Percentiles rank a stretch among this genome's conserved stretches.
These are phyloP conservation scores for Drosophila navojoa DNA, from an alignment of 1,140 invertebrate genomes.

Conservation along the genomic window DNA sequence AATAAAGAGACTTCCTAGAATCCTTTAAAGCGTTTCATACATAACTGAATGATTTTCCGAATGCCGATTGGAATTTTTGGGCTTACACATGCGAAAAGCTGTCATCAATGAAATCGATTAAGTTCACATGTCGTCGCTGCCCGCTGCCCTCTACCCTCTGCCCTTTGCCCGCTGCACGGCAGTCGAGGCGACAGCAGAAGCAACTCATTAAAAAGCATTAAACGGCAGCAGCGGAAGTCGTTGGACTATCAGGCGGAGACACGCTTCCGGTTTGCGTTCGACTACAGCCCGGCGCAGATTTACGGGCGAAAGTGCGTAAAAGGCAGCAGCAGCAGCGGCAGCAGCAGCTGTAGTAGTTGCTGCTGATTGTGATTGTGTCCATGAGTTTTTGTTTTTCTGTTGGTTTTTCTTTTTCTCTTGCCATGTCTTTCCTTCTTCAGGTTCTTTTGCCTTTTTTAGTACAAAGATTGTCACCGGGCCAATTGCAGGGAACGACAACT, in stretches of 20 bases:
- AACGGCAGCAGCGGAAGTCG: slow-evolving; percentile 76
- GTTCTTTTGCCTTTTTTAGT: slow-evolving; percentile 5
- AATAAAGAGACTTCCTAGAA: neutral
- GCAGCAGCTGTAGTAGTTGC: slow-evolving; percentile 8
- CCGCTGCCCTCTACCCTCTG: neutral
- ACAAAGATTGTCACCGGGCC: slow-evolving; percentile 76
- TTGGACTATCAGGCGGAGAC: slow-evolving; percentile 74
- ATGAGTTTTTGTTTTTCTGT: slow-evolving; percentile 27
- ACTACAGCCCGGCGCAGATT: slow-evolving; percentile 59
- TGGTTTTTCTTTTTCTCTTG: neutral
- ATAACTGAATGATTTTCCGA: neutral
- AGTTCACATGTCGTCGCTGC: slow-evolving; percentile 32
- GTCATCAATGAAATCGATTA: slow-evolving; percentile 71
- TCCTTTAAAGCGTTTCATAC: neutral
- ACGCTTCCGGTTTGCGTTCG: slow-evolving; percentile 69
- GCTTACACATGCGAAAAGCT: slow-evolving; percentile 43
- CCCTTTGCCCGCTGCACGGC: neutral
- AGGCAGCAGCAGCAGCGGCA: slow-evolving; percentile 7
- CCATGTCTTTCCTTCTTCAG: neutral
- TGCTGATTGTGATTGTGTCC: slow-evolving; percentile 40
- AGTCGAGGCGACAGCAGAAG: slow-evolving; percentile 7
- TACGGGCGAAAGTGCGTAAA: slow-evolving; percentile 76
- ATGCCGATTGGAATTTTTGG: neutral
- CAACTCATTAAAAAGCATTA: slow-evolving; percentile 82
- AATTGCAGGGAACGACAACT: slow-evolving; percentile 70